Conservation (phyloP, 1,140 invertebrate species). For the Drosophila elegans region DNA sequence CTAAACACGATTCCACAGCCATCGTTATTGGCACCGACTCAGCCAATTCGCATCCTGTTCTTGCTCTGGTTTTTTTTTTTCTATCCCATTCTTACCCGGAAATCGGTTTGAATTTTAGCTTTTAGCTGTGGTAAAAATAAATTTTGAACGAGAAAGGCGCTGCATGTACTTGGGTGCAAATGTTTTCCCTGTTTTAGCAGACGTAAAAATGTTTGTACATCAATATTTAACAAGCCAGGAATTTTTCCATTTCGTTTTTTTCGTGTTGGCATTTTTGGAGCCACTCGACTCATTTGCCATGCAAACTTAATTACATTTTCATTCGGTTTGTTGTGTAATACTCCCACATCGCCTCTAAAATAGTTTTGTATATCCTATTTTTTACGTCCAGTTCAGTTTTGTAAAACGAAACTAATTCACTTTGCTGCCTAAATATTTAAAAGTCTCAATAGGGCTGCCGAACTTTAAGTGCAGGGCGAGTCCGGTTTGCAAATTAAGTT, state of each 20-base stretch:
- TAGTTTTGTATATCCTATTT: constrained; percentile 39
- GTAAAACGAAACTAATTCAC: constrained; percentile 57
- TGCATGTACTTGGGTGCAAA: constrained; percentile 8
- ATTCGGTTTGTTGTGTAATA: constrained; percentile 59
- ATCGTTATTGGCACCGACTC: constrained; percentile 19
- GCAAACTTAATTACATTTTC: constrained; percentile 79
- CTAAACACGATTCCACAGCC: constrained; percentile 16
- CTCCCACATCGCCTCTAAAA: constrained; percentile 20
- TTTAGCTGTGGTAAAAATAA: constrained; percentile 48
- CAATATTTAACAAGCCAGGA: constrained; percentile 32
- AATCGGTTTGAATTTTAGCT: constrained; percentile 66
- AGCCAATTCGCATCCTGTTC: constrained; percentile 24
- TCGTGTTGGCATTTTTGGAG: constrained; percentile 34
- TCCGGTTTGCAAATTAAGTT: constrained; percentile 64
- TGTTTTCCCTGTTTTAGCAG: constrained; percentile 29
- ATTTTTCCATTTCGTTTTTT: constrained; percentile 22
- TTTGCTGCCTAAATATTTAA: constrained; percentile 69
- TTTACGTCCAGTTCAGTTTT: constrained; percentile 9
- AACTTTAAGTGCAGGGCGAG: constrained; percentile 15
- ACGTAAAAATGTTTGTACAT: constrained; percentile 27
- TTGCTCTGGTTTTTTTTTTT: background rate
- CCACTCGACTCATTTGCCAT: constrained; percentile 75
- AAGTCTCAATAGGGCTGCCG: constrained; percentile 15
- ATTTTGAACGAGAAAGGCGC: constrained; percentile 1
- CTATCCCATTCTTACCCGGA: background rate